These are phyloP conservation scores for Mormyrus lacerda DNA, from an alignment of 2,113 vertebrate genomes.

Conservation along the genomic window DNA sequence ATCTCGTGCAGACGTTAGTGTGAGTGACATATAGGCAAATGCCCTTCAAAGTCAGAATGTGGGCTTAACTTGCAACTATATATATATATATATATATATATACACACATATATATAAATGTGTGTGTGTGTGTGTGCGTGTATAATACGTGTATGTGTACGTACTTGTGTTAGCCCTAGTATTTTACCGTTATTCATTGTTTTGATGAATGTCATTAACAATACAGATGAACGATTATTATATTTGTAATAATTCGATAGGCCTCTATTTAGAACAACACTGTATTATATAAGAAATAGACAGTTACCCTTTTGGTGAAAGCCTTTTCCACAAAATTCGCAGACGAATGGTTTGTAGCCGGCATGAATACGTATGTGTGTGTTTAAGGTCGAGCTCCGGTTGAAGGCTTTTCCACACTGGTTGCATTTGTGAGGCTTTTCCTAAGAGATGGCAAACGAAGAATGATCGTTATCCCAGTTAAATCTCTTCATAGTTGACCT, in stretches of 20 bases:
- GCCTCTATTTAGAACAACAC: not conserved
- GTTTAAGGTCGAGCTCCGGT: slow-evolving; percentile 96
- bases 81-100: not conserved
- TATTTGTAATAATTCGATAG: not conserved
- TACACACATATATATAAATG: not conserved
- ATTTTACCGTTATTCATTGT: not conserved
- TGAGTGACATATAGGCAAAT: slow-evolving; percentile 52
- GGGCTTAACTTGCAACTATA: not conserved
- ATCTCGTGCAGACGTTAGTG: slow-evolving; percentile 53
- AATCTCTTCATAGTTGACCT: not conserved
- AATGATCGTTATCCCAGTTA: not conserved
- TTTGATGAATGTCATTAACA: not conserved
- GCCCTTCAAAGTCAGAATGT: slow-evolving; percentile 26
- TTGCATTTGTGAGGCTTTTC: slow-evolving; percentile 97
- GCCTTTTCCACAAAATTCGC: slow-evolving; percentile 97
- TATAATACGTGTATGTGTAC: not conserved
- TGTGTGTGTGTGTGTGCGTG: not conserved
- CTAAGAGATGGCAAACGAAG: slow-evolving; percentile 42
- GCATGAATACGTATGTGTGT: slow-evolving; percentile 96
- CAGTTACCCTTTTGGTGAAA: slow-evolving; percentile 96
- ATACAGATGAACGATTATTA: not conserved
- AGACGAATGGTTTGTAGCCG: slow-evolving; percentile 96
- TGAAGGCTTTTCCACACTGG: slow-evolving; percentile 98
- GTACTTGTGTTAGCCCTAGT: not conserved
- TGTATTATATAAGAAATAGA: not conserved